Evolutionary conservation across 2,797 vertebrate species (phyloP).

Genomic region (Pogonophryne albipinna): DNA sequence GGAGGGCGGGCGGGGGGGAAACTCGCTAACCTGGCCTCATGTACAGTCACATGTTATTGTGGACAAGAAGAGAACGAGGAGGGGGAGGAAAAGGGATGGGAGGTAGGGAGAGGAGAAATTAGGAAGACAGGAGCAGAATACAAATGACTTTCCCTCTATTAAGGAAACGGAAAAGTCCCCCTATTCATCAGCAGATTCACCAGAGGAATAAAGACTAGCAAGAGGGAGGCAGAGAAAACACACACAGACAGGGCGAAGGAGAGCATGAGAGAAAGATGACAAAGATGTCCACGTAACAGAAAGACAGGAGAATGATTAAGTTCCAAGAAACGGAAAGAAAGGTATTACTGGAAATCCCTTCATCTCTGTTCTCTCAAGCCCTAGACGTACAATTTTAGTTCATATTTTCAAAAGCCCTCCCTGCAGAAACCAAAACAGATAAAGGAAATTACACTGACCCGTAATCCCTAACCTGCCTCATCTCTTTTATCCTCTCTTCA

Average conservation of each 20-base stretch:
- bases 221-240: not conserved
- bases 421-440: conserved; percentile 26
- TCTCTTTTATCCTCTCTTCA: not conserved
- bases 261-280: conserved; percentile 1
- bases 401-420: conserved; percentile 20
- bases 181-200: conserved; percentile 57
- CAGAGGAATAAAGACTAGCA: conserved; percentile 41
- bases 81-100: not conserved
- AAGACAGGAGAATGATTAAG: conserved; percentile 5
- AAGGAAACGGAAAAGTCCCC: conserved; percentile 48
- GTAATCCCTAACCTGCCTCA: conserved; percentile 35
- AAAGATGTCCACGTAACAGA: conserved; percentile 5
- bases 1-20: conserved; percentile 3
- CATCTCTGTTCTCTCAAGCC: conserved; percentile 4
- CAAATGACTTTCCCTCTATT: conserved; percentile 56
- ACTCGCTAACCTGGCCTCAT: conserved; percentile 54
- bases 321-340: not conserved
- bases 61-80: conserved; percentile 10
- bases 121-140: conserved; percentile 62
- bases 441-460: conserved; percentile 55
- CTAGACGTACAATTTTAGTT: conserved; percentile 22
- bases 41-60: conserved; percentile 56
- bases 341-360: conserved; percentile 40
- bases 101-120: conserved; percentile 6
- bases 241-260: not conserved